Conservation (phyloP, 2,888 invertebrate genomes). For the Shargacucullia verbasci region DNA sequence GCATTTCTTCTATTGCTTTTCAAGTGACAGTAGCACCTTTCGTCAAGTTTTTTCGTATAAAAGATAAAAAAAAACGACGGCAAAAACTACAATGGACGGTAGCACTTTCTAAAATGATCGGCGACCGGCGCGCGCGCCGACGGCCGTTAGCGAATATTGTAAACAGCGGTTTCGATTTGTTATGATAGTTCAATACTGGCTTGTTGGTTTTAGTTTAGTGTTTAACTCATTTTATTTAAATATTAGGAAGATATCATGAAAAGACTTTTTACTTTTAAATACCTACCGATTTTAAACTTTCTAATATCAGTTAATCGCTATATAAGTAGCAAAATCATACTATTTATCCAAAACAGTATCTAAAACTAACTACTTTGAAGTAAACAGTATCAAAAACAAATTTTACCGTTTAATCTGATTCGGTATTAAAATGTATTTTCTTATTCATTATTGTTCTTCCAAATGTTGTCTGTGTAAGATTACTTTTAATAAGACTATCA, state of each 20-base stretch:
- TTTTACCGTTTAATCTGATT: too few relatives aligned
- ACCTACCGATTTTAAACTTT: too few relatives aligned
- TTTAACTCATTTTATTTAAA: background rate
- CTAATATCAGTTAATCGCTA: too few relatives aligned
- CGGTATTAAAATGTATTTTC: background rate
- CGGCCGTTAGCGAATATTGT: conserved; percentile 48
- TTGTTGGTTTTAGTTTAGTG: conserved; percentile 2
- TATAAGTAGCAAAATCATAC: too few relatives aligned
- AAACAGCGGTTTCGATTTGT: conserved; percentile 31
- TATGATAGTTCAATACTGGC: conserved; percentile 17
- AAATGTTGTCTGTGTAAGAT: background rate
- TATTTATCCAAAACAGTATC: too few relatives aligned
- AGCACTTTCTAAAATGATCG: conserved; percentile 79
- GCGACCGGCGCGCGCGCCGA: conserved; percentile 50
- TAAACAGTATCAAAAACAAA: too few relatives aligned
- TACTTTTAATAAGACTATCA: background rate
- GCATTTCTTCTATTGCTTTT: conserved; percentile 42
- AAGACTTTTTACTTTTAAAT: too few relatives aligned
- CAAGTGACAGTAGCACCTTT: conserved; percentile 74
- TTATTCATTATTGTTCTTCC: background rate
- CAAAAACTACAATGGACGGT: conserved; percentile 65
- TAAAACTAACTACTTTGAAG: too few relatives aligned
- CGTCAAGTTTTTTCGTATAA: conserved; percentile 67
- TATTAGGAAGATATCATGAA: too few relatives aligned
- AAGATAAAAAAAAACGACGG: conserved; percentile 58